Evolutionary conservation across 2,888 invertebrate species (phyloP).

Genomic region (Punctoribates punctum): DNA sequence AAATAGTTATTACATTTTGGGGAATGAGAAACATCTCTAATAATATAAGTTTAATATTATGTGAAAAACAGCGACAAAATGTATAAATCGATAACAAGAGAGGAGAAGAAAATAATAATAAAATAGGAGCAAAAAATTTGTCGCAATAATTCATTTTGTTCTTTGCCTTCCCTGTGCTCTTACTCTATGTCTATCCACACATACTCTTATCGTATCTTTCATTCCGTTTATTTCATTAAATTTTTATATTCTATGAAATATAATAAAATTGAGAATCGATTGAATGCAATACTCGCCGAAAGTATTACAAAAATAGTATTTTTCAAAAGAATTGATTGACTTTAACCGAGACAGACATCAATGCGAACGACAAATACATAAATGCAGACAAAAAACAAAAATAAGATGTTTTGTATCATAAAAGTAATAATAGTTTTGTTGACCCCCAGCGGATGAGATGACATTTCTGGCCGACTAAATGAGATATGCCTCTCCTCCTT

Average conservation of each 20-base stretch:
- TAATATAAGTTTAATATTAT: no score
- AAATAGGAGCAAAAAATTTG: not conserved
- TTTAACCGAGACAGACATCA: not conserved
- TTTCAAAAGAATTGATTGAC: no score
- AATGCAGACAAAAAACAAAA: no score
- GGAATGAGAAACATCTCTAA: no score
- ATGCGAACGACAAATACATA: not conserved
- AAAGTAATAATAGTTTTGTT: not conserved
- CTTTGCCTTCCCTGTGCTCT: not conserved
- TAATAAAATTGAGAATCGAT: slow-evolving; percentile 2
- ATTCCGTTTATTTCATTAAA: slow-evolving; percentile 24
- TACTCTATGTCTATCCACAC: no score
- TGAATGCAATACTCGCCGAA: not conserved
- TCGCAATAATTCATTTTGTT: slow-evolving; percentile 21
- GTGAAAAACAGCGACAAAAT: not conserved
- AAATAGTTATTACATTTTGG: no score
- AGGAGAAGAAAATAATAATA: not conserved
- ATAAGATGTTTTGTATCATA: no score
- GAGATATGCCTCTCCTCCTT: not conserved
- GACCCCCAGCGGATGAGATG: not conserved
- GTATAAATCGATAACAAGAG: not conserved
- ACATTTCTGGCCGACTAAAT: not conserved
- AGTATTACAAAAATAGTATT: not conserved
- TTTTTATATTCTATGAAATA: slow-evolving; percentile 1
- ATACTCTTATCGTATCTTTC: not conserved